A percentile compares a stretch with the other conserved stretches of the same genome.
phyloP scores from a whole-genome alignment of 2,113 vertebrate species.

The Pachyramphus minor region DNA sequence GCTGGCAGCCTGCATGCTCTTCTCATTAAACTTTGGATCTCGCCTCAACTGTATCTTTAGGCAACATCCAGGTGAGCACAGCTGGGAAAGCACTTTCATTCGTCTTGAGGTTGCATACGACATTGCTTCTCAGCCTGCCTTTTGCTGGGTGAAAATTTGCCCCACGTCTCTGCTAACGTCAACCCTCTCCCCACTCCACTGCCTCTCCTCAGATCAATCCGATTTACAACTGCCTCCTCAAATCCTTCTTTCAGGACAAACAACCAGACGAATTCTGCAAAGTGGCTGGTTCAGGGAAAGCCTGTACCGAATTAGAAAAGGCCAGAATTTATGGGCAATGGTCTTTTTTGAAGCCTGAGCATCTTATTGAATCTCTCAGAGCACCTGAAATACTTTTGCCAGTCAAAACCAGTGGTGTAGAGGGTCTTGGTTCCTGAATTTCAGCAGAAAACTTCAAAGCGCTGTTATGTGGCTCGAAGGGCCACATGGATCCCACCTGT shows the following conservation, averaged over 20 bases:
- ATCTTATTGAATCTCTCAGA: not conserved
- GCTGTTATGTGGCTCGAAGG: not conserved
- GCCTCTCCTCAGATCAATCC: not conserved
- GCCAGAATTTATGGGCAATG: not conserved
- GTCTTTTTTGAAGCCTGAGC: not conserved
- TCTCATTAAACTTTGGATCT: constrained; percentile 48
- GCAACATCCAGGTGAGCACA: constrained; percentile 58
- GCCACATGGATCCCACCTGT: not conserved
- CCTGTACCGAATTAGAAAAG: not conserved
- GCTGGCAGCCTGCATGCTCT: not conserved
- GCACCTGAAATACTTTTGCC: not conserved
- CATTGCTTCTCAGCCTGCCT: not conserved
- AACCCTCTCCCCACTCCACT: rapidly evolving
- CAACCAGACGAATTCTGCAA: not conserved
- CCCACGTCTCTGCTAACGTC: not conserved
- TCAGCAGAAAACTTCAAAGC: not conserved
- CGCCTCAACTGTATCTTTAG: not conserved
- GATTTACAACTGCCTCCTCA: not conserved
- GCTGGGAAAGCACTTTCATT: constrained; percentile 51
- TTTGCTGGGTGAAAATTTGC: rapidly evolving
- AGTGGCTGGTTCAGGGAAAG: not conserved
- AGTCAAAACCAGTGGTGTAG: not conserved
- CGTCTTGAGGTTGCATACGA: not conserved
- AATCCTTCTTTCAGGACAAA: not conserved
- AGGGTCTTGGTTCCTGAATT: not conserved